phyloP scores from a whole-genome alignment of 2,888 invertebrate species.

The Tiliacea citrago region DNA sequence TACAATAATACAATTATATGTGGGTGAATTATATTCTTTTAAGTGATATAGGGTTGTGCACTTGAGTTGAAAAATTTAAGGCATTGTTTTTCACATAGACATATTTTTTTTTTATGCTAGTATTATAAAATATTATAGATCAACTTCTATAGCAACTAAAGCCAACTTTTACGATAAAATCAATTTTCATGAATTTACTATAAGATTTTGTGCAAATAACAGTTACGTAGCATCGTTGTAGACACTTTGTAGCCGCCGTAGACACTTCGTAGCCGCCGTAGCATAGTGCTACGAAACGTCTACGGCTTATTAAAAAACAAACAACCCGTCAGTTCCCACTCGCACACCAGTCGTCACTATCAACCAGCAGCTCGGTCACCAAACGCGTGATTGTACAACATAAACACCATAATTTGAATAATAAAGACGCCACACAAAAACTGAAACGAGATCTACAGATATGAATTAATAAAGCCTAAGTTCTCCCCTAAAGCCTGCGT shows the following conservation, averaged over 20 bases:
- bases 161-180: too few relatives aligned
- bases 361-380: slow-evolving; percentile 21
- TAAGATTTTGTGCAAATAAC: background rate
- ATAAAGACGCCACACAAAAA: slow-evolving; percentile 72
- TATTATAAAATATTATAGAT: background rate
- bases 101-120: background rate
- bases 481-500: slow-evolving; percentile 78
- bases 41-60: background rate
- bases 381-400: slow-evolving; percentile 60
- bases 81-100: background rate
- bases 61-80: background rate
- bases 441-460: slow-evolving; percentile 76
- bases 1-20: slow-evolving; percentile 35
- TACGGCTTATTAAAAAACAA: slow-evolving; percentile 56
- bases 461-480: slow-evolving; percentile 82
- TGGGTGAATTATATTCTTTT: slow-evolving; percentile 20
- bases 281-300: slow-evolving; percentile 65
- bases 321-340: slow-evolving; percentile 15
- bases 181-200: background rate
- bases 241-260: slow-evolving; percentile 68
- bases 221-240: slow-evolving; percentile 51
- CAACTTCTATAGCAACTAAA: background rate
- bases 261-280: slow-evolving; percentile 69
- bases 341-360: slow-evolving; percentile 15
- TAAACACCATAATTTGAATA: slow-evolving; percentile 73